Conservation (phyloP, 2,797 vertebrate genomes). For the Malacoraja senta region DNA sequence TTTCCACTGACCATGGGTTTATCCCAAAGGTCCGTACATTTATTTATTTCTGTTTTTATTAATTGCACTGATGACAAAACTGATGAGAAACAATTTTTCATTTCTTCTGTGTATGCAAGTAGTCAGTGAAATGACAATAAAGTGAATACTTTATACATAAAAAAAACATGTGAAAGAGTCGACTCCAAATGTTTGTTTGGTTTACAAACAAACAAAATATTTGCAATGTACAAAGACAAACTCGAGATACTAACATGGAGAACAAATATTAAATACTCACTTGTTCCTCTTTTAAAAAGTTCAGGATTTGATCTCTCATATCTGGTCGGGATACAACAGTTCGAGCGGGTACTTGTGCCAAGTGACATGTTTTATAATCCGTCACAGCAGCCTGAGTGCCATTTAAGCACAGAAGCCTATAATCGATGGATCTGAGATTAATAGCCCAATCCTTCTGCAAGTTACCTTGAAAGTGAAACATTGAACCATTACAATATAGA, state of each 20-base stretch:
- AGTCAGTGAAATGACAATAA: not conserved
- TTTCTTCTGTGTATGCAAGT: no score
- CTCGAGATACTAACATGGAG: not conserved
- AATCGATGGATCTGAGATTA: constrained; percentile 8
- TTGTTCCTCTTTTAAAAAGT: constrained; percentile 33
- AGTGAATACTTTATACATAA: no score
- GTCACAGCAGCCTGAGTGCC: constrained; percentile 21
- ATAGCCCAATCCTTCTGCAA: not conserved
- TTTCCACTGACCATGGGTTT: not conserved
- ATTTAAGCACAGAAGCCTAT: constrained; percentile 29
- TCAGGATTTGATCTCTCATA: not conserved
- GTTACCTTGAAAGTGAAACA: not conserved
- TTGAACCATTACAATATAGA: not conserved
- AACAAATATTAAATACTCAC: not conserved
- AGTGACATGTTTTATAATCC: constrained; percentile 26
- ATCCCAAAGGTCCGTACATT: not conserved
- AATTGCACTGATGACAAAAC: no score
- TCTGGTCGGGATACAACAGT: constrained; percentile 27
- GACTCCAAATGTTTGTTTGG: not conserved
- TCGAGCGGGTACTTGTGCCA: not conserved
- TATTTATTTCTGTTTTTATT: no score
- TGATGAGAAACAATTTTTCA: no score
- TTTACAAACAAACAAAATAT: not conserved
- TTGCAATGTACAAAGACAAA: not conserved
- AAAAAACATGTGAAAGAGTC: no score